Conservation (phyloP, 2,888 invertebrate species). For the Tenthredo mesomela region DNA sequence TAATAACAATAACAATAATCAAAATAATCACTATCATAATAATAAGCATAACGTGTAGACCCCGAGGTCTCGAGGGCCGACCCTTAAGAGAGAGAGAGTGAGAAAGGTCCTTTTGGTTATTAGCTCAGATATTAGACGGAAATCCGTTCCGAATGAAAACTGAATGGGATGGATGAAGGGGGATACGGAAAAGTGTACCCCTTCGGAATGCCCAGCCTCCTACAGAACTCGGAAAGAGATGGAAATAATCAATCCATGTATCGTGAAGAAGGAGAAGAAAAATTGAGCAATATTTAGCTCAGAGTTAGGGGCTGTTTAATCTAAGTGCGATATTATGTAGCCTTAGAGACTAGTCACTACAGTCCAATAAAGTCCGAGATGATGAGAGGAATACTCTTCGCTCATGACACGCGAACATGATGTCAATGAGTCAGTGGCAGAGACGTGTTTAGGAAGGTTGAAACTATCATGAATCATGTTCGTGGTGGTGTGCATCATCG, state of each 20-base stretch:
- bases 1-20: constrained; percentile 52
- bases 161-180: constrained; percentile 29
- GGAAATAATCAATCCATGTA: background rate
- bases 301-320: background rate
- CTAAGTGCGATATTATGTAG: background rate
- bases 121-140: constrained; percentile 49
- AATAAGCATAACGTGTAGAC: background rate
- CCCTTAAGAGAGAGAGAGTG: constrained; percentile 53
- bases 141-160: constrained; percentile 47
- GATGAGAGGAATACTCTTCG: background rate
- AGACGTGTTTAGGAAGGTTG: constrained; percentile 9
- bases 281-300: background rate
- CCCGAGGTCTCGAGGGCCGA: constrained; percentile 60
- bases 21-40: constrained; percentile 34
- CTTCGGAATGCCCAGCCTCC: background rate
- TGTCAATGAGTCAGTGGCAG: constrained; percentile 29
- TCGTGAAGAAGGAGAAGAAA: background rate
- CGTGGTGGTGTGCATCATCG: constrained; percentile 20
- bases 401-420: background rate
- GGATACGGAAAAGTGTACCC: background rate
- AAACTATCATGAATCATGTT: background rate
- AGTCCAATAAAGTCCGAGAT: background rate
- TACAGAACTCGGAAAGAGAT: background rate
- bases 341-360: background rate
- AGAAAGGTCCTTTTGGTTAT: constrained; percentile 46